Base-by-base conservation (phyloP, 92 coral and sea anemone genomes). In the Parazoanthus atlanticus region DNA sequence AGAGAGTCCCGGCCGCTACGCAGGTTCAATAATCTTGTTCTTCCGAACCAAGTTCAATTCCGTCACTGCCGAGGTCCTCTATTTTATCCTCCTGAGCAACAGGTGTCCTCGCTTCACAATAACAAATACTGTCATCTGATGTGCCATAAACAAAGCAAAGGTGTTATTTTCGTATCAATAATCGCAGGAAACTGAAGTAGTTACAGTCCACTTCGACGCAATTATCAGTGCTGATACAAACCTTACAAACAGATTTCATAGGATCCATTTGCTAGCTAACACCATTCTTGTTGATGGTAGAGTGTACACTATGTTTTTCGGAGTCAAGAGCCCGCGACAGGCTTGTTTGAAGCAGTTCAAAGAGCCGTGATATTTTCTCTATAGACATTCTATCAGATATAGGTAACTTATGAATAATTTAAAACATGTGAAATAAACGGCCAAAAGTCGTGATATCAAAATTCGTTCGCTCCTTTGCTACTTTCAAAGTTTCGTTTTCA, bases 401-500 rank as follows among this genome's bases (percentile, higher is more conserved):
- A 84, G 76, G 79, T 84, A 84, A 84, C 87, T 41, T 9, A 71
- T 84, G 41, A 84, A 84, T 84, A 69, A 69, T 84, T 83, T 21
- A 84, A 69, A 71, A 26, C 87, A 13, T 33, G 67, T 23, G 78
- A 23, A 67, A 69, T 23, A 40, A 84, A 31, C 78, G 38, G 69
- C 33, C 38, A 84, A 69, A 36, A 69, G 65, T 70, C 66, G 77
- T 49, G 54, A 70, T 26, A 19, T 71, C 61, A 40, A 83, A 75
- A 41, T 26, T 69, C 15, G 36, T 25, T 38, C 36, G 28, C n/a
- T 1, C 9, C 36, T 65, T 15, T 66, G 3, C 13, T 21, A 16
- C 11, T 28, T 28, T 41, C n/a, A 36, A 6, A 46, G 0, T 30
- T 29, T 40, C 21, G 34, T 40, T 25, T 29, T 15, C 26, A 9